Evolutionary conservation across 2,113 vertebrate species (phyloP), one percentile per base, ranked within the genome.

Genomic region (Oncorhynchus nerka): DNA sequence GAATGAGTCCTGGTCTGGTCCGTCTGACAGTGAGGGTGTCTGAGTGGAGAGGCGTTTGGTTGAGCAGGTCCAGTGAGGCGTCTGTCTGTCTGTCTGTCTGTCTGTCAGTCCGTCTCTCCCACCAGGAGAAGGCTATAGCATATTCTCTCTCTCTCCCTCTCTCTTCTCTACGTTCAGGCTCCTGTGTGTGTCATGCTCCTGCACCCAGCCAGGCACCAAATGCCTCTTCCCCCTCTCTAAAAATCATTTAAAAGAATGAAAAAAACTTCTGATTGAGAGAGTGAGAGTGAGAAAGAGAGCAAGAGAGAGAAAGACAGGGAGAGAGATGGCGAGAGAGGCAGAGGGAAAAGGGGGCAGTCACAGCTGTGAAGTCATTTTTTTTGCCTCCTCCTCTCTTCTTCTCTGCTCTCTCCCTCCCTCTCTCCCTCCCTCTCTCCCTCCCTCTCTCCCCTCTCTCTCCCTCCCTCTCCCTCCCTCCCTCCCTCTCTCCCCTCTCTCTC

Each of bases 171-270:
- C 77, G 77, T 79, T 89, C 80, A 72, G 77, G 83, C 80, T 89
- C 78, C 84, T 79, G 80, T 81, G 76, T 76, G 77, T 72, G 66
- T 70, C 34, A 86, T 75, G 80, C 48, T 92, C 85, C 88, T 89
- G 87, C 90, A 90, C 89, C 79, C 84, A 84, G 89, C 89, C 85
- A 82, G 89, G 84, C 88, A 86, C 86, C 78, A 85, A 93, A 88
- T 89, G 89, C 85, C 84, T 51, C 81, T 82, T 88, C 83, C 86
- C 86, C 86, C 59, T 85, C 88, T 91, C 89, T 89, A 86, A 88
- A 89, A 92, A 89, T 84, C 89, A 89, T 93, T 93, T 64, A 89
- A 91, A 76, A 78, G 32, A 71, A 67, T 34, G 32, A 45, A 70
- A 70, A 79, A 81, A 85, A 79, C 73, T 82, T 80, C 75, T 68